These are phyloP conservation scores for Sycophila sp. DNA, from an alignment of 1,140 invertebrate genomes.

Conservation along the genomic window DNA sequence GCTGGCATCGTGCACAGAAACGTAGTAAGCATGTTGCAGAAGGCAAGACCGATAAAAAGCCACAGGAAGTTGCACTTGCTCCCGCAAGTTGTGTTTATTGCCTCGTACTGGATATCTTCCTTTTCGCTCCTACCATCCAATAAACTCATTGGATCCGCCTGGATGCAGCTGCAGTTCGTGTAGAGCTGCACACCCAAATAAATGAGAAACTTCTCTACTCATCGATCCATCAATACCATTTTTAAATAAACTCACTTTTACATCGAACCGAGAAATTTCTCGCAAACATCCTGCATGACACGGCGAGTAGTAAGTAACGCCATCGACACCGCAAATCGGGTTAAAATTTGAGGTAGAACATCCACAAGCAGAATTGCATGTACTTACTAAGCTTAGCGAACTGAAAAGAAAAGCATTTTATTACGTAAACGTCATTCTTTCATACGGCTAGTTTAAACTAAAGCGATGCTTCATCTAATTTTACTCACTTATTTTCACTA, in stretches of 20 bases:
- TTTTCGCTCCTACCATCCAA: conserved; percentile 35
- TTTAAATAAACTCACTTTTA: conserved; percentile 50
- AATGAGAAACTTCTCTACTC: too few relatives aligned
- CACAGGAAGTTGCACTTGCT: conserved; percentile 73
- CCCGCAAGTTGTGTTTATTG: conserved; percentile 73
- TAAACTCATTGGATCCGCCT: conserved; percentile 39
- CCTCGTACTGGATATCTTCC: conserved; percentile 64
- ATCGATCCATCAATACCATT: too few relatives aligned
- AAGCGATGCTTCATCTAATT: too few relatives aligned
- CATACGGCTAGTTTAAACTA: too few relatives aligned
- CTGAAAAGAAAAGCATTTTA: too few relatives aligned
- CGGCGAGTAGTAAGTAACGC: conserved; percentile 83
- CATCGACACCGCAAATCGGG: conserved; percentile 83
- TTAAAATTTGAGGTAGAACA: conserved; percentile 70
- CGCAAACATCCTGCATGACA: conserved; percentile 82
- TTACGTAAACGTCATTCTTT: too few relatives aligned
- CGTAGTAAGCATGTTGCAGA: conserved; percentile 79
- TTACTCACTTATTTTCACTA: conserved; percentile 60
- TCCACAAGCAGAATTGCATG: conserved; percentile 74
- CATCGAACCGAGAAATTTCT: conserved; percentile 55
- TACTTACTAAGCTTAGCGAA: conserved; percentile 59
- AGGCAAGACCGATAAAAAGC: conserved; percentile 74
- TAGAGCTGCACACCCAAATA: conserved; percentile 67
- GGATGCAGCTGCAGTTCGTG: conserved; percentile 68
- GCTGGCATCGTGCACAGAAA: conserved; percentile 83